These are phyloP conservation scores for Madoqua kirkii DNA, from an alignment of 2,113 vertebrate genomes.

Conservation along the genomic window DNA sequence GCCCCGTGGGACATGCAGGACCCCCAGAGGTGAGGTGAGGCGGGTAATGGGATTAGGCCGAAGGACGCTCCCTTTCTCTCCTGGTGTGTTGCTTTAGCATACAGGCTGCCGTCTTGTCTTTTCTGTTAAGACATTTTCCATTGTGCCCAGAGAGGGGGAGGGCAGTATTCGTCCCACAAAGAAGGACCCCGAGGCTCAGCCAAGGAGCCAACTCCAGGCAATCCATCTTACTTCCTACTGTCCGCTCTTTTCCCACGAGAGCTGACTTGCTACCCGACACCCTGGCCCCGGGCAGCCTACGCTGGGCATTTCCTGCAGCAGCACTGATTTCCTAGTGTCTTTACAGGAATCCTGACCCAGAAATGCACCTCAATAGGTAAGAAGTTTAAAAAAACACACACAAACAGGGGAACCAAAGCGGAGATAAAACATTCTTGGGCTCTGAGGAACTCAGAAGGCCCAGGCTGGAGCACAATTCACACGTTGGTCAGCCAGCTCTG, in stretches of 20 bases:
- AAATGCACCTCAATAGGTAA: slow-evolving; percentile 78
- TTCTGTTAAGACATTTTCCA: slow-evolving; percentile 34
- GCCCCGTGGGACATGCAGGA: accelerated
- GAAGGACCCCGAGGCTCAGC: background rate
- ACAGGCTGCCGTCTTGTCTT: slow-evolving; percentile 1
- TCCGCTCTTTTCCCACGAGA: slow-evolving; percentile 61
- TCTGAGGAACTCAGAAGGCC: slow-evolving; percentile 64
- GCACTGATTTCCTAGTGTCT: slow-evolving; percentile 71
- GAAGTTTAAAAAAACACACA: slow-evolving; percentile 80
- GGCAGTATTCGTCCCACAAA: background rate
- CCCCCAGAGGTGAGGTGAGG: background rate
- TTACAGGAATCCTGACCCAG: slow-evolving; percentile 80
- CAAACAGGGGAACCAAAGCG: slow-evolving; percentile 79
- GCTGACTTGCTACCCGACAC: slow-evolving; percentile 71
- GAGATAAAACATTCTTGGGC: slow-evolving; percentile 71
- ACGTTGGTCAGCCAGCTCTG: slow-evolving; percentile 67
- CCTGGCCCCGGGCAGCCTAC: slow-evolving; percentile 44
- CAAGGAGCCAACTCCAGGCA: background rate
- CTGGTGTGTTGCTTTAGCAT: background rate
- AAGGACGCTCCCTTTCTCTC: slow-evolving; percentile 36
- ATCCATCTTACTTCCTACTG: slow-evolving; percentile 65
- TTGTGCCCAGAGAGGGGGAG: slow-evolving; percentile 6
- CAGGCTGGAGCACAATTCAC: slow-evolving; percentile 72
- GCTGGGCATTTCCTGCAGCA: slow-evolving; percentile 69
- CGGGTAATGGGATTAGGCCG: background rate